Base-by-base conservation (phyloP, 2,797 vertebrate genomes). In the Hemibagrus guttatus region DNA sequence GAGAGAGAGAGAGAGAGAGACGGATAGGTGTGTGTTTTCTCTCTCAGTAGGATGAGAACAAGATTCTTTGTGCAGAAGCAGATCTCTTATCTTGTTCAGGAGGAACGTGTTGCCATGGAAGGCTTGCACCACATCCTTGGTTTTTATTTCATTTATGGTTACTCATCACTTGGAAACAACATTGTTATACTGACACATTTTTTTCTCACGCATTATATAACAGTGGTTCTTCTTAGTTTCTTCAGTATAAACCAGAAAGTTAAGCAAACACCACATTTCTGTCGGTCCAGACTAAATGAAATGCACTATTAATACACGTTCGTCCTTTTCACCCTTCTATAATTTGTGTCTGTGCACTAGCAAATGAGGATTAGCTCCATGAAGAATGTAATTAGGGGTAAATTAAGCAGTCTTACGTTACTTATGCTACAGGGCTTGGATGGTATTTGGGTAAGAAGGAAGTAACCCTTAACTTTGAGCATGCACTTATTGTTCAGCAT, bases 81-180 rank as follows among this genome's bases (percentile, higher is more conserved):
- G 58, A 83, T 46, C 26, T 83, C 26, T 31, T 46, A 71, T 58
- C 39, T 63, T 80, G 46, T 54, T 72, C 58, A 68, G 39, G 52
- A 75, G 49, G 69, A 82, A 54, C 58, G 86, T 86, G 87, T 89
- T 88, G 85, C 86, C 56, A 90, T 89, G 89, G 89, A 87, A 72
- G 87, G 80, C 89, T 86, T 61, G 42, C 86, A 81, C 69, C 78
- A 86, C 17, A 19, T n/a, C 61, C 39, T 66, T 63, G 39, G 7
- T 49, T 79, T 86, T 84, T 71, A 84, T 84, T 54, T 84, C 86
- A 88, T 71, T 75, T 85, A 80, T 88, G 86, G 89, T 72, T 87
- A 85, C 82, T 88, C 49, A 82, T 59, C 76, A 88, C 89, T 83
- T 84, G 49, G 79, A 85, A 76, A 87, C 87, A 88, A 46, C 39